Evolutionary conservation across 2,888 invertebrate genomes (phyloP), one percentile per base, ranked within the genome.

Genomic region (Punctoribates punctum): DNA sequence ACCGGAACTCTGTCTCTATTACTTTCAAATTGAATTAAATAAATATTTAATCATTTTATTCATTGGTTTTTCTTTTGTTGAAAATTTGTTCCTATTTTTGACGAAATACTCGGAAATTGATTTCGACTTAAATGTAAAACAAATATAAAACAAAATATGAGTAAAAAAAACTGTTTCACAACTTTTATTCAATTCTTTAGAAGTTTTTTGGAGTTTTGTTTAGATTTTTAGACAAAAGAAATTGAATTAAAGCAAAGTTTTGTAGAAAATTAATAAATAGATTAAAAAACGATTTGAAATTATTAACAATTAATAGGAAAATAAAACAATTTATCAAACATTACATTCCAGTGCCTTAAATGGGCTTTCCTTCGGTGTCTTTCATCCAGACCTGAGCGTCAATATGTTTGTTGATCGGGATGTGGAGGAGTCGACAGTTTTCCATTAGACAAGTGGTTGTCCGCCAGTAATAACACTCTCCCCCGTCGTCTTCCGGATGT

Each of bases 401-500:
- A 29, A 77, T 77, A 23, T 74, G 70, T 51, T 77, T 77, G 65
- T 74, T 77, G n/a, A 76, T 62, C 9, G 48, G 57, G 15, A 77
- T 23, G 48, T 77, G 77, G 5, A 54, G 27, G 38, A 77, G 48
- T n/a, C 67, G 57, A 75, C 77, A 77, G 23, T 73, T 67, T 25
- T 67, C 65, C 11, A 73, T 25, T n/a, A 73, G 42, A 62, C 77
- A 77, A 38, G 48, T 67, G 20, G 77, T 77, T 34, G 77, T 77
- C 8, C 77, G 48, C 77, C 77, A 77, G 73, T 77, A 77, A 60
- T 77, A 77, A 42, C 77, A 77, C 62, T 77, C 77, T 25, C 77
- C 77, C 15, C 60, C 57, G n/a, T 74, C 74, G 15, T 67, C 38
- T 27, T 48, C 34, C 34, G 77, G 77, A 15, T 77, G 73, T 42